phyloP scores from a whole-genome alignment of 2,888 invertebrate species.

The Lumbricus terrestris region DNA sequence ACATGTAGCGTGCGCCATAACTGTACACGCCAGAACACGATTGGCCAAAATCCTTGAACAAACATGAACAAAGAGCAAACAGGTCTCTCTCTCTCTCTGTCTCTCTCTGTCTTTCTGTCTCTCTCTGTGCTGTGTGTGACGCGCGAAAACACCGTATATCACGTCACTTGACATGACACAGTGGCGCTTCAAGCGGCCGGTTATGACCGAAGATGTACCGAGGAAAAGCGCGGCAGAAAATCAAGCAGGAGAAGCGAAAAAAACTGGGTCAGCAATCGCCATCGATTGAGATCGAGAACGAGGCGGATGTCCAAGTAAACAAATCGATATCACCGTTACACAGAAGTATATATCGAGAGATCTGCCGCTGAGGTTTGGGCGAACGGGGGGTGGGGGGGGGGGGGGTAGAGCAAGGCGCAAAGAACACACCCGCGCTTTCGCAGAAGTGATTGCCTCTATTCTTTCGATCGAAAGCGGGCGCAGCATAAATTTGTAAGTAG shows the following conservation, averaged over 20 bases:
- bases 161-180: background rate
- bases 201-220: background rate
- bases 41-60: conserved; percentile 10
- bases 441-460: background rate
- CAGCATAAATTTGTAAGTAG: background rate
- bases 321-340: background rate
- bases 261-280: background rate
- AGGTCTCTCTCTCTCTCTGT: background rate
- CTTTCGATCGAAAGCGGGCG: background rate
- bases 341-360: background rate
- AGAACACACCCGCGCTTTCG: background rate
- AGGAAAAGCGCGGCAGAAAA: too few relatives aligned
- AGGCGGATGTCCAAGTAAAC: background rate
- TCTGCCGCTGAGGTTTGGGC: too few relatives aligned
- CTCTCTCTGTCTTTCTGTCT: too few relatives aligned
- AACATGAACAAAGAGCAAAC: conserved; percentile 5
- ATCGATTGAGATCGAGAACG: background rate
- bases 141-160: background rate
- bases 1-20: background rate
- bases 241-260: too few relatives aligned
- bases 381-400: too few relatives aligned
- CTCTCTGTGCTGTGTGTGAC: too few relatives aligned
- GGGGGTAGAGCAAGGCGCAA: background rate
- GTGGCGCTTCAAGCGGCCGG: background rate
- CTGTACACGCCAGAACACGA: conserved; percentile 3